Evolutionary conservation across 2,888 invertebrate species (phyloP), one percentile per base, ranked within the genome.

Genomic region (Monopis laevigella): DNA sequence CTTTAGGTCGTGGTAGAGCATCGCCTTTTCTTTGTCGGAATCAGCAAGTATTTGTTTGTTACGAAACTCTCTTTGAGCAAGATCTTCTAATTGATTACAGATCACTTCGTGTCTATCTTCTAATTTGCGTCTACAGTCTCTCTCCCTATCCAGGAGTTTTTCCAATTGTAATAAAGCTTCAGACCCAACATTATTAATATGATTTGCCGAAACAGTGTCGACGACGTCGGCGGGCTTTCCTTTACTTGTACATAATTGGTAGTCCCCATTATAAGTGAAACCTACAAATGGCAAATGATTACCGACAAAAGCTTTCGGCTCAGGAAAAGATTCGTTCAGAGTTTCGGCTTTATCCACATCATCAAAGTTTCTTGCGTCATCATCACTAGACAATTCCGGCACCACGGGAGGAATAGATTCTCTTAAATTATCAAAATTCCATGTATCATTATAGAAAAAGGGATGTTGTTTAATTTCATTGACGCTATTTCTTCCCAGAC

Each of bases 251-350:
- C 90, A 81, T 44, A 91, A 65, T 77, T 93, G 93, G 72, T 93
- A 94, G 67, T 96, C 96, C 43, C 92, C 90, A 50, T 95, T 95
- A 64, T 98, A 99, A 2, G 99, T 98, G 70, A 99, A 99, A 8
- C 98, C 98, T 42, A 98, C 92, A 73, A 99, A 99, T 2, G 99
- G 98, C 55, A 99, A 83, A 75, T 99, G 98, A 75, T 99, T 98
- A 44, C 98, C 99, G 45, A 94, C 95, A 75, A 99, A 99, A 29
- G 96, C 94, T 82, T 96, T 98, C 42, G 98, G 97, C 53, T 93
- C 87, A 18, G 97, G 95, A 75, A 99, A 99, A 53, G 90, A 89
- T 69, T 98, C 98, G 62, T 96, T 94, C 1, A 93, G 86, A 14
- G 88, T 88, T 63, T 96, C 96, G 48, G 96, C 95, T 59, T 94